Evolutionary conservation across 2,797 vertebrate genomes (phyloP).

Genomic region (Falco berigora): DNA sequence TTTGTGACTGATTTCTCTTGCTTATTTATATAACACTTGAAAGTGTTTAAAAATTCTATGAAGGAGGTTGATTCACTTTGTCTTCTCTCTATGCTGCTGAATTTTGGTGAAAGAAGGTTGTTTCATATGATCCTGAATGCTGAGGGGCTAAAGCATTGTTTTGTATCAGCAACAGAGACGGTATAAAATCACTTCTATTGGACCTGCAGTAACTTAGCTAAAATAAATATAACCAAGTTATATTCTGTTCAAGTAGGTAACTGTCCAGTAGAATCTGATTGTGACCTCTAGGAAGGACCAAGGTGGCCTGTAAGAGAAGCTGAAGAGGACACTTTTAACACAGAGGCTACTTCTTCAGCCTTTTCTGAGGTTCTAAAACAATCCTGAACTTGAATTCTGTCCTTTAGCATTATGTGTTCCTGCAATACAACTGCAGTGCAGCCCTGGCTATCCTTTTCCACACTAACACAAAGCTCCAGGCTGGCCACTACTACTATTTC

Average conservation of each 20-base stretch:
- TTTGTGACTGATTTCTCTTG: conserved; percentile 22
- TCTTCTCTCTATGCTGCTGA: not conserved
- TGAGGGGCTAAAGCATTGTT: not conserved
- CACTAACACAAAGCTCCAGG: not conserved
- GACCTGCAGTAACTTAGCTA: not conserved
- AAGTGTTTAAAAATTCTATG: not conserved
- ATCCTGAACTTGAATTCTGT: not conserved
- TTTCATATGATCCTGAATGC: not conserved
- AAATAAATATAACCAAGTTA: not conserved
- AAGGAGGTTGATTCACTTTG: not conserved
- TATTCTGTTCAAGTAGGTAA: not conserved
- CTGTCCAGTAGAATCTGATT: not conserved
- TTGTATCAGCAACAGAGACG: not conserved
- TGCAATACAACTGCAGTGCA: not conserved
- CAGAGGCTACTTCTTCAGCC: not conserved
- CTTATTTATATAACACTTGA: not conserved
- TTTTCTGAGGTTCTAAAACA: not conserved
- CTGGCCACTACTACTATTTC: not conserved
- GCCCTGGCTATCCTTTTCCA: not conserved
- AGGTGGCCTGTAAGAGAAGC: not conserved
- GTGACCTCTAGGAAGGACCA: not conserved
- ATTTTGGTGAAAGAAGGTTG: not conserved
- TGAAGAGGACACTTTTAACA: not conserved
- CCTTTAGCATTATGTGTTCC: not conserved
- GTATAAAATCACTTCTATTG: not conserved